Base-by-base conservation (phyloP, 2,888 invertebrate genomes). In the Lysandra coridon region DNA sequence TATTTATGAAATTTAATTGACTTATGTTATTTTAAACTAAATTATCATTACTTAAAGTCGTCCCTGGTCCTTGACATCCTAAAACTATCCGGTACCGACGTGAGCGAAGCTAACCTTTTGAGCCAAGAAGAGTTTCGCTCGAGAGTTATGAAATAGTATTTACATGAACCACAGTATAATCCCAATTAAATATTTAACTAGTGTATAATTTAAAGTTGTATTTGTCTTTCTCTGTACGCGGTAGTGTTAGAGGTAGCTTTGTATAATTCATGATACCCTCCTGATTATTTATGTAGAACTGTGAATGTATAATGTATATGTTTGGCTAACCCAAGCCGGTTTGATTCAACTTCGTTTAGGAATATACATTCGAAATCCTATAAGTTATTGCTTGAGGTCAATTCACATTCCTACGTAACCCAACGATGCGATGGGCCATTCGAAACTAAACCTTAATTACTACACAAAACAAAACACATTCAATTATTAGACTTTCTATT, bases 251-350 rank as follows among this genome's bases (percentile, higher is more conserved):
- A 64, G 23, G 69, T 5, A 33, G 69, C 30, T 33, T 30, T 69
- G 69, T 69, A 69, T 69, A 69, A 69, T 69, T 69, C 33, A 69
- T 69, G 33, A 69, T 33, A 33, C 33, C 69, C 33, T 30, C 7
- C 23, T 62, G 23, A 64, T 69, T 69, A 33, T 30, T 30, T 33
- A 69, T 69, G 69, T 69, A 69, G 33, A 64, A 30, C 64, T 33
- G 69, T 69, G 14, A 33, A 33, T 69, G 69, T 69, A 33, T 33
- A 69, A 69, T 69, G 33, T 69, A 33, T 69, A 14, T 69, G 10
- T 69, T 69, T 33, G 33, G 1, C 7, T 33, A 62, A 62, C 62
- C 62, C 23, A 0, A n/a, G 62, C 23, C 62, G 23, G 23, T 33
- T 23, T 69, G 69, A 64, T 64, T 64, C 30, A 23, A 23, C 30